These are phyloP conservation scores for Leptobrachium leishanense DNA, from an alignment of 2,113 vertebrate genomes.

Conservation along the genomic window DNA sequence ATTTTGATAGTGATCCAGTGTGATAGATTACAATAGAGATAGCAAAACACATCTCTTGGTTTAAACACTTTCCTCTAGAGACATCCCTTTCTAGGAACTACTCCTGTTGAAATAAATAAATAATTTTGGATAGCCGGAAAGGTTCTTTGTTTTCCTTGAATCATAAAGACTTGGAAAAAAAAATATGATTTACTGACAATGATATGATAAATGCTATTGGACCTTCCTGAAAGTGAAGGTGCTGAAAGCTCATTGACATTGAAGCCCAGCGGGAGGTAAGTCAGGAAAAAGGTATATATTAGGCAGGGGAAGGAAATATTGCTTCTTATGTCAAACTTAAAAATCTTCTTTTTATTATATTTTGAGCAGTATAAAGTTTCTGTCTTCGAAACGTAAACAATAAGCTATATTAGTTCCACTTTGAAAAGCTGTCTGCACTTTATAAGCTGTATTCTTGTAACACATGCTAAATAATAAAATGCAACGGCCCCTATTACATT, in stretches of 20 bases:
- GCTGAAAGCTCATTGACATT: conserved; percentile 11
- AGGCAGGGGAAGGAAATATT: not conserved
- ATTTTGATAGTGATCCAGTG: conserved; percentile 14
- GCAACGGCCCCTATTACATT: too few relatives aligned
- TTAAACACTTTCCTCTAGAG: conserved; percentile 22
- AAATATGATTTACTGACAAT: conserved; percentile 15
- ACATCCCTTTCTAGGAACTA: not conserved
- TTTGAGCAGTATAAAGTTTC: too few relatives aligned
- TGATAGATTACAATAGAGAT: conserved; percentile 25
- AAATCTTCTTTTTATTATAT: not conserved
- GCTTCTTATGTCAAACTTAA: not conserved
- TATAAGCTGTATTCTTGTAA: too few relatives aligned
- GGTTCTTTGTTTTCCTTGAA: conserved; percentile 30
- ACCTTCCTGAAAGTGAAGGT: conserved; percentile 28
- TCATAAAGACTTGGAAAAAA: conserved; percentile 13
- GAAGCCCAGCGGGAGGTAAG: not conserved
- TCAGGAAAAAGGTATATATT: conserved; percentile 14
- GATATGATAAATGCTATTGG: conserved; percentile 34
- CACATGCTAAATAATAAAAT: too few relatives aligned
- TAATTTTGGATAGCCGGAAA: conserved; percentile 26
- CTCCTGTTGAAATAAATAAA: conserved; percentile 14
- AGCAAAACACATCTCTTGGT: conserved; percentile 16
- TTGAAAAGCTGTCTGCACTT: too few relatives aligned
- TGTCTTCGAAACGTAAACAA: too few relatives aligned
- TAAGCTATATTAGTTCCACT: too few relatives aligned